Evolutionary conservation across 2,113 vertebrate species (phyloP).

Genomic region (Pterocles orientalis): DNA sequence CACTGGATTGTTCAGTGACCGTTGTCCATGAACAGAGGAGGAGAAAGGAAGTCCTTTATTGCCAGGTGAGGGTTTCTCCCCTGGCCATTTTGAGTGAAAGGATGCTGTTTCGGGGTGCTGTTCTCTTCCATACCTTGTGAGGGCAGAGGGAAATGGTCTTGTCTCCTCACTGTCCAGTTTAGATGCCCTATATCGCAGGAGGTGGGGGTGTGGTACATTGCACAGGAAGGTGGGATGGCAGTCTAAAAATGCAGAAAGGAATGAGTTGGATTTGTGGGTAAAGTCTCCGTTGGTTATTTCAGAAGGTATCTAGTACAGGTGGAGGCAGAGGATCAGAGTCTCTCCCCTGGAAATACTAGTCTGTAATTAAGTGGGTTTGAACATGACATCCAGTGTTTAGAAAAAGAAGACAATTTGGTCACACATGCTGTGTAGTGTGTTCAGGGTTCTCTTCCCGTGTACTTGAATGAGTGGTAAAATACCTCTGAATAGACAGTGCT

Average conservation of each 20-base stretch:
- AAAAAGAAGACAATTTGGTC: fast-evolving
- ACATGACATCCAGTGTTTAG: background rate
- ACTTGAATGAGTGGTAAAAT: background rate
- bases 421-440: background rate
- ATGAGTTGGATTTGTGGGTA: background rate
- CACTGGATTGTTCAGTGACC: background rate
- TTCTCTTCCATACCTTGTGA: background rate
- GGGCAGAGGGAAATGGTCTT: background rate
- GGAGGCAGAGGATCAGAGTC: background rate
- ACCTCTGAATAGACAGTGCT: background rate
- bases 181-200: background rate
- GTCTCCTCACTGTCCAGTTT: background rate
- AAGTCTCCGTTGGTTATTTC: background rate
- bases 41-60: background rate
- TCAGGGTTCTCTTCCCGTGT: background rate
- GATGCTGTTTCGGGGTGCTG: background rate
- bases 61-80: constrained; percentile 17
- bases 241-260: background rate
- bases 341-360: background rate
- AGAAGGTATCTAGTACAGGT: background rate
- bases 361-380: background rate
- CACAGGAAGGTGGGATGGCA: background rate
- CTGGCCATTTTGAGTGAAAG: background rate
- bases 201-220: background rate
- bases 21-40: background rate